Evolutionary conservation across 2,113 vertebrate genomes (phyloP).

Genomic region (Psittacara wagleri): DNA sequence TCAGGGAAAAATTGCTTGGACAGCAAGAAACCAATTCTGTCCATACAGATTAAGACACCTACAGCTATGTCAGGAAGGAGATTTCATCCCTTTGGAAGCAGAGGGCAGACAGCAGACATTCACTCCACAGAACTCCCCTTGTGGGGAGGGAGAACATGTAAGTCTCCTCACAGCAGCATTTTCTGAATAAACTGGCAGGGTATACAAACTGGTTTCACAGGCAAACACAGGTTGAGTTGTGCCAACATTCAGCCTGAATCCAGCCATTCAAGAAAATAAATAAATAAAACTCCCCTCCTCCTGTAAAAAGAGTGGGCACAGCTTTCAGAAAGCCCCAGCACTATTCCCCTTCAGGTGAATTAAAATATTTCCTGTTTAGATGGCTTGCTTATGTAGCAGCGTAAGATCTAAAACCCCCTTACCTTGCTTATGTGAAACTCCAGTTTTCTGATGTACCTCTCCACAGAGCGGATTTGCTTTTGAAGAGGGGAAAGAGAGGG

Average conservation of each 20-base stretch:
- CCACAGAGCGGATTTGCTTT: conserved; percentile 90
- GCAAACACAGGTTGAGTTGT: not conserved
- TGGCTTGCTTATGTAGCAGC: not conserved
- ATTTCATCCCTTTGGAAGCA: not conserved
- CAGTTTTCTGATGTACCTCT: conserved; percentile 88
- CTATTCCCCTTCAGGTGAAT: not conserved
- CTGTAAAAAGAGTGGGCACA: not conserved
- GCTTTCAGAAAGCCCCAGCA: not conserved
- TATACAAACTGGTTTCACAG: conserved; percentile 2
- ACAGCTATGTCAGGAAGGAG: not conserved
- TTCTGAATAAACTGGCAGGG: not conserved
- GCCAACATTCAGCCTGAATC: conserved; percentile 7
- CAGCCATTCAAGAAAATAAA: conserved; percentile 27
- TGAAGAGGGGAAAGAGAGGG: not conserved
- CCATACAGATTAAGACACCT: not conserved
- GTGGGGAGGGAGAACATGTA: accelerated
- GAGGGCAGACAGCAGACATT: not conserved
- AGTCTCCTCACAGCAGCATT: not conserved
- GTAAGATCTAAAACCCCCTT: not conserved
- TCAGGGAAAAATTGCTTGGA: not conserved
- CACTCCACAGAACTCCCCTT: not conserved
- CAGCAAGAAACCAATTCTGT: not conserved
- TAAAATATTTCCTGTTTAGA: not conserved
- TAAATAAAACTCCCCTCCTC: not conserved
- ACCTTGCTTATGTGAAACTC: conserved; percentile 98